phyloP scores from a whole-genome alignment of 2,888 invertebrate genomes.

The Adela reaumurella region DNA sequence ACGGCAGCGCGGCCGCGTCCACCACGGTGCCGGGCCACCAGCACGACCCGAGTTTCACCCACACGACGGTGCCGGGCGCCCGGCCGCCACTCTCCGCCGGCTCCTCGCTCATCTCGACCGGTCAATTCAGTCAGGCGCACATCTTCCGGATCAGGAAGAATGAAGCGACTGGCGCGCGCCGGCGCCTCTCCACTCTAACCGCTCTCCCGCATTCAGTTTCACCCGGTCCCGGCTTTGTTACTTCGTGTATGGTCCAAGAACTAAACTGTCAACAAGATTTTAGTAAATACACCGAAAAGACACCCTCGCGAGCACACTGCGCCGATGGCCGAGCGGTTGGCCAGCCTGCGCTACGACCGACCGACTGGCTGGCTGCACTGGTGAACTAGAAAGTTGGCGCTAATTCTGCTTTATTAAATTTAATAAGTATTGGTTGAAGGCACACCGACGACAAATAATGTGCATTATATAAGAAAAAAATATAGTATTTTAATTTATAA shows the following conservation, averaged over 20 bases:
- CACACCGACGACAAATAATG: too few species aligned
- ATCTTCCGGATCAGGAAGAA: neutral
- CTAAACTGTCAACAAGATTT: neutral
- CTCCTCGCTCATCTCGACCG: neutral
- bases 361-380: too few species aligned
- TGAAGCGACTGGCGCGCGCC: neutral
- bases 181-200: neutral
- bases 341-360: too few species aligned
- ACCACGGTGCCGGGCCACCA: slow-evolving; percentile 88
- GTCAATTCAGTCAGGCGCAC: neutral
- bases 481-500: too few species aligned
- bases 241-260: too few species aligned
- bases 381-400: too few species aligned
- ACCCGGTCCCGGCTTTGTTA: too few species aligned
- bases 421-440: too few species aligned
- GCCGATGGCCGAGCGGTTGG: neutral
- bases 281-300: neutral
- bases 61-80: slow-evolving; percentile 67
- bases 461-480: too few species aligned
- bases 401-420: too few species aligned
- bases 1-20: slow-evolving; percentile 59
- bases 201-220: neutral
- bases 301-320: neutral
- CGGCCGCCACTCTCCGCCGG: neutral
- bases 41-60: slow-evolving; percentile 76